Base-by-base conservation (phyloP, 2,888 invertebrate genomes). In the Eilema depressum region DNA sequence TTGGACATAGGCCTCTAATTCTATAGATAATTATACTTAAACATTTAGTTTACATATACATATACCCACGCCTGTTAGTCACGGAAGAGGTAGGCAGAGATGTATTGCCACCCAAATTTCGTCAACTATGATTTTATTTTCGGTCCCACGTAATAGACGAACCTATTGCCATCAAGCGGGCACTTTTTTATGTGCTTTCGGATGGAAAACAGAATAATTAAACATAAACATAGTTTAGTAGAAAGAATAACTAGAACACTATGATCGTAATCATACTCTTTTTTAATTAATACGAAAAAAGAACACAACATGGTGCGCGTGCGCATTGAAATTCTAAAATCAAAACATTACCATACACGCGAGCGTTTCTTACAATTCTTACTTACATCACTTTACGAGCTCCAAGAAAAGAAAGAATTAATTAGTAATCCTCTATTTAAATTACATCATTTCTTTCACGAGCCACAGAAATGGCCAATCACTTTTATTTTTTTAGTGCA, bases 321-420 rank as follows among this genome's bases (percentile, higher is more conserved):
- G 23, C 37, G 25, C 33, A 17, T 26, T 65, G 17, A 20, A 57
- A 65, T 57, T 56, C n/a, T 25, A 65, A 57, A 57, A 23, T 11
- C 65, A 57, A 56, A 65, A 65, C 65, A 65, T 65, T 57, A 60
- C 30, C 28, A 25, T 37, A 57, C 33, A 57, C 12, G n/a, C 12
- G 64, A 63, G 11, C 20, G 41, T 20, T 37, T 53, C 62, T 33
- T 68, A 68, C 56, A 63, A 57, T 56, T 57, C 57, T n/a, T n/a
- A 53, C 30, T 66, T 64, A 61, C 66, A 63, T 68, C 65, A 69
- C 37, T 69, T 71, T 33, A 67, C 41, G 63, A 62, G 26, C 23
- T 47, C 63, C 12, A 70, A 64, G 63, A 70, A 73, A 63, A 62
- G 63, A 53, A 63, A 72, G 61, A 79, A 68, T 65, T 69, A 73